Conservation (phyloP, 2,113 vertebrate genomes). For the Oreochromis aureus region DNA sequence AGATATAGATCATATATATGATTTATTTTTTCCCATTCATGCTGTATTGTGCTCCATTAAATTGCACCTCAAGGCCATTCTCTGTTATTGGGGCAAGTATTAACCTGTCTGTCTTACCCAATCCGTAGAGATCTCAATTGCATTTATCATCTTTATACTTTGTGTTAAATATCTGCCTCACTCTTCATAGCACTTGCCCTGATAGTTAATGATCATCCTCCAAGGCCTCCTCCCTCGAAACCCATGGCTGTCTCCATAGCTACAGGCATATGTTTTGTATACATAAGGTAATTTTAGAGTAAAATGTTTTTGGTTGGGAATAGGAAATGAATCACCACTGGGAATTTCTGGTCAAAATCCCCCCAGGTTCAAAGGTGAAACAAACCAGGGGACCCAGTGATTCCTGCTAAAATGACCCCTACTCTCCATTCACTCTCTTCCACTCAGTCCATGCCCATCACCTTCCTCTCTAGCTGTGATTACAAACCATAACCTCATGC, state of each 20-base stretch:
- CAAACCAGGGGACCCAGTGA: background rate
- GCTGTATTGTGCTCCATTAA: background rate
- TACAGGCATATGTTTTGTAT: conserved; percentile 42
- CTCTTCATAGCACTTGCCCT: background rate
- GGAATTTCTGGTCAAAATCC: conserved; percentile 38
- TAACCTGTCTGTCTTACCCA: background rate
- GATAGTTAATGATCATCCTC: conserved; percentile 42
- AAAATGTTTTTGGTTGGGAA: background rate
- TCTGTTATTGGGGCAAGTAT: background rate
- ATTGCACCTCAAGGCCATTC: conserved; percentile 8
- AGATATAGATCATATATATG: background rate
- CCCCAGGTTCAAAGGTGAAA: conserved; percentile 33
- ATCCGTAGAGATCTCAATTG: background rate
- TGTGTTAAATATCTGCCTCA: background rate
- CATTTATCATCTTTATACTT: background rate
- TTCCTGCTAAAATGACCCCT: conserved; percentile 17
- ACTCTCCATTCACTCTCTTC: background rate
- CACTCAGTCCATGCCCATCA: background rate
- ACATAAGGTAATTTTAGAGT: background rate
- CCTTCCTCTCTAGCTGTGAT: conserved; percentile 51
- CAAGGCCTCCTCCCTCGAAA: background rate
- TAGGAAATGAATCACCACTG: conserved; percentile 52
- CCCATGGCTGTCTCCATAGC: conserved; percentile 12
- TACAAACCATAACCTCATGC: conserved; percentile 68
- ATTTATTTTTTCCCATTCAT: background rate